A percentile compares a stretch with the other conserved stretches of the same genome.
These are phyloP conservation scores for Tribolium freemani DNA, from an alignment of 2,888 invertebrate species.

Conservation along the genomic window DNA sequence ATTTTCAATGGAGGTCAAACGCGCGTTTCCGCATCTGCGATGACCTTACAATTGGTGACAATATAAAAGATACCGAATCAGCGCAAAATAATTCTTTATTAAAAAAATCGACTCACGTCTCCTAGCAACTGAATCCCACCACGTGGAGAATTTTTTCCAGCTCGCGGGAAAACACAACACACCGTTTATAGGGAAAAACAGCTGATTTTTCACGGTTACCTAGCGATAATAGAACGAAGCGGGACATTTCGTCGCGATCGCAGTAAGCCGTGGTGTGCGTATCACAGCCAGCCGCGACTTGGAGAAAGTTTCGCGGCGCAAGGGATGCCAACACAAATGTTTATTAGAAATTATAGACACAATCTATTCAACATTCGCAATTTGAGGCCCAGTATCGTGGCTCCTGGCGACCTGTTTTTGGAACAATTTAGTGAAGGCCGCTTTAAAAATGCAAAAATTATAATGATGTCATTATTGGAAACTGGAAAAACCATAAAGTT, in stretches of 20 bases:
- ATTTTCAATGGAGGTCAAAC: slow-evolving; percentile 2
- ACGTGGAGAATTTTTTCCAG: not conserved
- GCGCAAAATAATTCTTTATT: too few relatives aligned
- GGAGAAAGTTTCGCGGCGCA: slow-evolving; percentile 29
- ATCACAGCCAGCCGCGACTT: slow-evolving; percentile 12
- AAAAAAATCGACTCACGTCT: slow-evolving; percentile 23
- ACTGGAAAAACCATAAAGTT: too few relatives aligned
- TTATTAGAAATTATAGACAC: slow-evolving; percentile 16
- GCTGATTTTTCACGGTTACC: slow-evolving; percentile 26
- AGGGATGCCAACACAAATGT: slow-evolving; percentile 30
- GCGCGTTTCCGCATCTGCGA: slow-evolving; percentile 6
- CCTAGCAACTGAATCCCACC: slow-evolving; percentile 9
- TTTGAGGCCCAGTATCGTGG: too few relatives aligned
- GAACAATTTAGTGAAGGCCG: too few relatives aligned
- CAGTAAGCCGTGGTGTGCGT: slow-evolving; percentile 24
- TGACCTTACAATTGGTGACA: slow-evolving; percentile 12
- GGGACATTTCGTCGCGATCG: slow-evolving; percentile 37
- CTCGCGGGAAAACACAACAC: not conserved
- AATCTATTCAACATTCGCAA: not conserved
- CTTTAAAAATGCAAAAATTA: too few relatives aligned
- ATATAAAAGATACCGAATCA: not conserved
- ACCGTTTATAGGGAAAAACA: slow-evolving; percentile 3
- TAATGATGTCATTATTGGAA: too few relatives aligned
- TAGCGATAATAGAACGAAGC: slow-evolving; percentile 29
- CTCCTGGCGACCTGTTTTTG: too few relatives aligned